Conservation (phyloP, 2,113 vertebrate genomes). For the Austrofundulus limnaeus region DNA sequence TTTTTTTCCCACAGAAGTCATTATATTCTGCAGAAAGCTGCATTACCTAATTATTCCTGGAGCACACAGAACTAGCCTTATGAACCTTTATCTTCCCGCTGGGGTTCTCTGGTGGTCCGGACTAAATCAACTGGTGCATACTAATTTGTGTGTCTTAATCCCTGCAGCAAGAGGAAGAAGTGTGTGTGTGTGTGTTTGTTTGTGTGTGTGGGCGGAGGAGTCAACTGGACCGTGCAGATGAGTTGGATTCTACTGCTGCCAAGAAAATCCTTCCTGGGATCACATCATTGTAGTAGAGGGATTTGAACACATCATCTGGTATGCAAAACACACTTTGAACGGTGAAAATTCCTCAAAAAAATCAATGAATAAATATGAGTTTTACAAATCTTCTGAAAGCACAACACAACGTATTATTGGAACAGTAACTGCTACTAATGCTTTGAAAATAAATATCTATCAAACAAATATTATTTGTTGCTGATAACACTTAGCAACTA, state of each 20-base stretch:
- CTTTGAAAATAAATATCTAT: no score
- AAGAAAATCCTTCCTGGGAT: conserved; percentile 29
- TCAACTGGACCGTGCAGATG: conserved; percentile 33
- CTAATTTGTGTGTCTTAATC: conserved; percentile 51
- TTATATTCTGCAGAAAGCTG: conserved; percentile 12
- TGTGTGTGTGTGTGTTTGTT: conserved; percentile 8
- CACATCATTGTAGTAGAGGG: conserved; percentile 16
- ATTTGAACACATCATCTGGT: conserved; percentile 6
- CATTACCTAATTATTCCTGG: conserved; percentile 36
- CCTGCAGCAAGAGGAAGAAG: conserved; percentile 45
- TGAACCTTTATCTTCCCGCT: conserved; percentile 36
- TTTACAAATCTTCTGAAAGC: no score
- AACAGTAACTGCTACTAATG: no score
- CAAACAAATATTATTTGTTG: no score
- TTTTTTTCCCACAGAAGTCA: conserved; percentile 22
- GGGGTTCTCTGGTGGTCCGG: conserved; percentile 30
- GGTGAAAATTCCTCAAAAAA: not conserved
- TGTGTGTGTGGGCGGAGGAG: conserved; percentile 23
- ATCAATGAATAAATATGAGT: not conserved
- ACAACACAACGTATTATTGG: no score
- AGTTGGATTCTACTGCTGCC: conserved; percentile 15
- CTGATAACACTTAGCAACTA: no score
- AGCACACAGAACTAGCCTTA: conserved; percentile 1
- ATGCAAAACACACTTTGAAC: not conserved
- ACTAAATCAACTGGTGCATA: conserved; percentile 62